Evolutionary conservation across 2,113 vertebrate species (phyloP), one percentile per base, ranked within the genome.

Genomic region (Scophthalmus maximus): DNA sequence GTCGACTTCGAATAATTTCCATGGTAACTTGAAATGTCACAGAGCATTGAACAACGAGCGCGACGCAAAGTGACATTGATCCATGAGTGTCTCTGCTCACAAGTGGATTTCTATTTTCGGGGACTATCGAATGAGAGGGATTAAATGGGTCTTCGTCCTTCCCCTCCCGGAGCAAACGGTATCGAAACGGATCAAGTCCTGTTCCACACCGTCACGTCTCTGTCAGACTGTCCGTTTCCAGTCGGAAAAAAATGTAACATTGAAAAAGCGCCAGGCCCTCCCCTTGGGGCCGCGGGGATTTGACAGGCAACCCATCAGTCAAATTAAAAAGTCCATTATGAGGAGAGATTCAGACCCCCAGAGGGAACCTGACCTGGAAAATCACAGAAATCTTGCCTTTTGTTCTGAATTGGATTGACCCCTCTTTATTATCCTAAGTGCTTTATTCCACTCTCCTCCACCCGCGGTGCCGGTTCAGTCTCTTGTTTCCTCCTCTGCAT

Each of bases 301-400:
- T 89, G 87, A 88, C 84, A 81, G 73, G 68, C 67, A 71, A 55
- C 59, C 71, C 62, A 82, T 88, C 87, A 70, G 71, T 89, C 87
- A 89, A 91, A 89, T 87, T 86, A 88, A 87, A 90, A 87, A 88
- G 71, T 59, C 79, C 75, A 88, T 89, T 87, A 89, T 5, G 25
- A 65, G 67, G 58, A 83, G 68, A 55, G 65, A 70, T 55, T 79
- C 57, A 77, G 83, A 85, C 68, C 82, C 76, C 82, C 51, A 53
- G 84, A 87, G 86, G 82, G 58, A 64, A 59, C 81, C 64, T 88
- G 85, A 81, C 83, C 81, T 80, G 77, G 53, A 89, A n/a, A 85
- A 78, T 85, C 72, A 76, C 44, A 80, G 76, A 76, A 62, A 52
- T 46, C 26, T 55, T 5, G 63, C 76, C 82, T 82, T n/a, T 65